Base-by-base conservation (phyloP, 1,140 invertebrate species). In the Drosophila grimshawi region DNA sequence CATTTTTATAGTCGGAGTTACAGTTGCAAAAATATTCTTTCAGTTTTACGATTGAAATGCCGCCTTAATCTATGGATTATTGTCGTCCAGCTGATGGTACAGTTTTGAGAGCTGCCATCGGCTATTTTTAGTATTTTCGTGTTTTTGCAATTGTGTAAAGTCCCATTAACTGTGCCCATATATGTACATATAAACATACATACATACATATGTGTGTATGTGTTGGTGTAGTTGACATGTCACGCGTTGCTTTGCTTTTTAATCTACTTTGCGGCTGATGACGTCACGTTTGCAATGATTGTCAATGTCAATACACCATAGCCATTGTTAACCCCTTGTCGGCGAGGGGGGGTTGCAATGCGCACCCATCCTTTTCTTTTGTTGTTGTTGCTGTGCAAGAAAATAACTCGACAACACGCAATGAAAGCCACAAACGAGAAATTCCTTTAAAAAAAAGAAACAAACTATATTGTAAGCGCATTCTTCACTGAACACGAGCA, bases 211-310 rank as follows among this genome's bases (percentile, higher is more conserved):
- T 29, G 4, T 10, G 29, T 8, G 6, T 33, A 33, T 11, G 5
- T 43, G n/a, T 11, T 59, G 19, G 45, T 45, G 29, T 11, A 8
- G 52, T 51, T 64, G 29, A 48, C 51, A 74, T 56, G 65, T 74
- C 71, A 74, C 51, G 71, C 71, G 62, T 57, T 66, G n/a, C 4
- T 41, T 49, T 67, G 37, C 33, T 66, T 73, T 76, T 73, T 73
- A 77, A 76, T 76, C 69, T 73, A 72, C 69, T 73, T 73, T 76
- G 53, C 53, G 4, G 5, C 39, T 32, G 52, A 32, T 77, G 75
- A 73, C 75, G 75, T 77, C 75, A 77, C 68, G 37, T 39, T 5
- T 71, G 68, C 51, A 69, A 74, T 69, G 75, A 77, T 73, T 77
- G 70, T 74, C 75, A 77, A 74, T 73, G 75, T 77, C 75, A 77